Evolutionary conservation across 2,113 vertebrate genomes (phyloP).

Genomic region (Rana temporaria): DNA sequence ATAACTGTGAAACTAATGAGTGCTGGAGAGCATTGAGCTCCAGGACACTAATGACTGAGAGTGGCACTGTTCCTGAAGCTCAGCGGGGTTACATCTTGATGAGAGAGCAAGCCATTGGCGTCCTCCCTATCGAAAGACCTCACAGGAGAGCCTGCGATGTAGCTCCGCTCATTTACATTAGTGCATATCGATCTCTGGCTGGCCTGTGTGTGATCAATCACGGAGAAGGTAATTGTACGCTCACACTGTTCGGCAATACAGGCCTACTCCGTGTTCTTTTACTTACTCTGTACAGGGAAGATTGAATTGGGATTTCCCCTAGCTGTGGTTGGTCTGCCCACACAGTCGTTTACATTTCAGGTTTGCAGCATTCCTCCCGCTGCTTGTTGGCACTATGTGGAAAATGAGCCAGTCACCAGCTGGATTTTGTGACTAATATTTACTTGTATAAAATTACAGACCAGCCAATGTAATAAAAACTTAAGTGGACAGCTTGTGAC

Average conservation of each 20-base stretch:
- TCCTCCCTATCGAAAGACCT: neutral
- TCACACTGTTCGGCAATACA: too few relatives aligned
- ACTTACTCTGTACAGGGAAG: neutral
- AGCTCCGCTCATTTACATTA: neutral
- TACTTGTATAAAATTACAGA: neutral
- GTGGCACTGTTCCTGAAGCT: neutral
- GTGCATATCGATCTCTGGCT: neutral
- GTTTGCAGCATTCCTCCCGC: neutral
- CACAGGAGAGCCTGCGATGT: neutral
- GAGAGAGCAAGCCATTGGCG: neutral
- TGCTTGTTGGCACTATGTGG: neutral
- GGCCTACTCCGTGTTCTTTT: neutral
- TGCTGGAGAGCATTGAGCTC: neutral
- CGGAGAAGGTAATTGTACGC: neutral
- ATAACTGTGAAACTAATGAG: constrained; percentile 26
- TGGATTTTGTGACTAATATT: neutral
- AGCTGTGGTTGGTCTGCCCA: too few relatives aligned
- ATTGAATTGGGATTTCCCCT: too few relatives aligned
- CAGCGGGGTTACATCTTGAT: constrained; percentile 8
- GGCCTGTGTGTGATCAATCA: neutral
- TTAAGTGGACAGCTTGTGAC: too few relatives aligned
- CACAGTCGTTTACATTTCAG: neutral
- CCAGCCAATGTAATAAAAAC: too few relatives aligned
- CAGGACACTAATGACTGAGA: constrained; percentile 20
- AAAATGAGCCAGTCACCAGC: neutral